A percentile compares a stretch with the other conserved stretches of the same genome.
phyloP scores from a whole-genome alignment of 2,113 vertebrate species.

The Casuarius casuarius region DNA sequence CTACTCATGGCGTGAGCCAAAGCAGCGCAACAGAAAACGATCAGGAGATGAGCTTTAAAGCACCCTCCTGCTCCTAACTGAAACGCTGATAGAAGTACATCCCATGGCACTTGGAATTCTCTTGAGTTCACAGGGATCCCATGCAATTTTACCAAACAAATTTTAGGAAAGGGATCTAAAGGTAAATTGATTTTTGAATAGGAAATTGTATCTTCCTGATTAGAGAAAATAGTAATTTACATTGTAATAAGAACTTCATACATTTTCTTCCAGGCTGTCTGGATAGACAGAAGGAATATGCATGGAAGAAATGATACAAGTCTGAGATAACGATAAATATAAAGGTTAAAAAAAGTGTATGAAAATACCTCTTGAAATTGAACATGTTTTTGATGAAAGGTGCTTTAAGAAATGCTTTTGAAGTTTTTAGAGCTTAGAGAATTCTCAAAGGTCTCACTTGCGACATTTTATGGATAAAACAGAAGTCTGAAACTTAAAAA shows the following conservation, averaged over 20 bases:
- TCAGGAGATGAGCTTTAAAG: neutral
- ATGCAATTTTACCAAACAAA: neutral
- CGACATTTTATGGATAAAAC: neutral
- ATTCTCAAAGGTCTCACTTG: neutral
- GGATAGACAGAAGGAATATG: neutral
- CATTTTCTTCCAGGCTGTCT: neutral
- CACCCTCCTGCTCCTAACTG: neutral
- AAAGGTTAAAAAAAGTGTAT: neutral
- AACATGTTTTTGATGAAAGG: neutral
- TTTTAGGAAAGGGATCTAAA: neutral
- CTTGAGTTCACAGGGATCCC: neutral
- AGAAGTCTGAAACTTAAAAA: neutral
- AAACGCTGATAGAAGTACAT: too few species aligned
- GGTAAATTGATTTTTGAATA: neutral
- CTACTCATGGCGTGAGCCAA: neutral
- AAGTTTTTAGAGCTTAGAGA: neutral
- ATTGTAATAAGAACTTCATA: neutral
- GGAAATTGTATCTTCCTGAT: neutral
- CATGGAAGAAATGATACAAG: neutral
- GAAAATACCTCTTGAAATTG: neutral
- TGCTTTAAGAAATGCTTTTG: neutral
- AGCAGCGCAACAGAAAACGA: neutral
- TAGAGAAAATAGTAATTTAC: neutral
- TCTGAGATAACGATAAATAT: neutral
- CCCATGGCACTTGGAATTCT: neutral